Evolutionary conservation across 2,888 invertebrate genomes (phyloP), one percentile per base, ranked within the genome.

Genomic region (Acanthosepion pharaonis): DNA sequence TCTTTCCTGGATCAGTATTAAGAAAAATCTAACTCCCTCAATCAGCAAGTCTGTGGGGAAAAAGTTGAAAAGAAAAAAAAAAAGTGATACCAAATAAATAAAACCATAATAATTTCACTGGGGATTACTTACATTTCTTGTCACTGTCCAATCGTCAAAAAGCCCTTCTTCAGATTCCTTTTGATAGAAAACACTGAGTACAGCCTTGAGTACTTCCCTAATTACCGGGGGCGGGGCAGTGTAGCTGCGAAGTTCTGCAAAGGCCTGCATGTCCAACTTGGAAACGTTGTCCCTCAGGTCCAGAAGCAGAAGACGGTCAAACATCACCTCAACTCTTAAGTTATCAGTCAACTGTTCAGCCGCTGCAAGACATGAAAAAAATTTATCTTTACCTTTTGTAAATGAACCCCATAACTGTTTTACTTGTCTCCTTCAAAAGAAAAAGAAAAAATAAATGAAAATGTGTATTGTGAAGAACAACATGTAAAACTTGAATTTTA

Each of bases 281-380:
- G 96, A 94, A 78, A 97, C 97, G 94, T 97, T 97, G 95, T 97
- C 97, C 48, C 97, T 95, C 92, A 97, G 96, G 95, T 97, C 97
- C 96, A 96, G 96, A 96, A 97, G 95, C 97, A 97, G 97, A 55
- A 97, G 95, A 20, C 97, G 96, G 95, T 97, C 97, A 96, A 97
- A 97, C 96, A 97, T 97, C 94, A 97, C 96, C 95, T 97, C 97
- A 95, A 97, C 96, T 92, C 97, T 95, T 15, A 96, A 96, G 48
- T 97, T 96, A 91, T 97, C 96, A 95, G 96, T 96, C 91, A 96
- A 96, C 95, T 97, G 97, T 96, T 97, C 97, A 97, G 96, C 51
- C 94, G 95, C n/a, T n/a, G 55, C 20, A 53, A 25, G 25, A 59
- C 6, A 42, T 11, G 25, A 5, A 51, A 28, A 64, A 11, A 20